Percentiles rank a stretch among this genome's conserved stretches.
These are phyloP conservation scores for Blastobasis adustella DNA, from an alignment of 2,888 invertebrate species.

Conservation along the genomic window DNA sequence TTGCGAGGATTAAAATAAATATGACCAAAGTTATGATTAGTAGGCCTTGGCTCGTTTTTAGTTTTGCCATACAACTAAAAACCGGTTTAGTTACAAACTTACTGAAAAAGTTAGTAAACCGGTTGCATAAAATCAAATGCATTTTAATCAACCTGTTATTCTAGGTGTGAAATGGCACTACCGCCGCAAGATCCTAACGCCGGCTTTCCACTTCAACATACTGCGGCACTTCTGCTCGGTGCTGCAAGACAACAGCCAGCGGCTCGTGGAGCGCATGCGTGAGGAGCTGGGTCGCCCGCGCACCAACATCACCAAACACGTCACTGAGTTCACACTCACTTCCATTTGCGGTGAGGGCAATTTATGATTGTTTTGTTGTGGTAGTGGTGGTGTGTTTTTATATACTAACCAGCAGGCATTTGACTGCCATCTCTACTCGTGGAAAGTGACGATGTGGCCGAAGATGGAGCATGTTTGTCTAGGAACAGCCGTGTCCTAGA, in stretches of 20 bases:
- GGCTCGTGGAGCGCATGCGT: slow-evolving; percentile 41
- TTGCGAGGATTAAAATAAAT: too few relatives aligned
- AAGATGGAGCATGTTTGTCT: background rate
- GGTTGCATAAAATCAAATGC: too few relatives aligned
- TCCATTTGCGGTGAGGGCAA: slow-evolving; percentile 76
- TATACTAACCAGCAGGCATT: too few relatives aligned
- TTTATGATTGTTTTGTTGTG: background rate
- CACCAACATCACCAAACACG: slow-evolving; percentile 69
- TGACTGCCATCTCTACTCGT: background rate
- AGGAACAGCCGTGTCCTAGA: too few relatives aligned
- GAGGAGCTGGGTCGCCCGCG: slow-evolving; percentile 26
- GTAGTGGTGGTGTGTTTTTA: background rate
- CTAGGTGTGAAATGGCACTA: slow-evolving; percentile 75
- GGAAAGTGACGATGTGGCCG: background rate
- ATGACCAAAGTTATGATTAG: too few relatives aligned
- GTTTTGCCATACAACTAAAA: too few relatives aligned
- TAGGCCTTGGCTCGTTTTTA: too few relatives aligned
- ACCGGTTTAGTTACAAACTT: too few relatives aligned
- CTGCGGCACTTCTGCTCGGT: slow-evolving; percentile 54
- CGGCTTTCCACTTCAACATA: slow-evolving; percentile 79
- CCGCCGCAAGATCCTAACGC: slow-evolving; percentile 77
- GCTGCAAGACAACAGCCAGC: slow-evolving; percentile 59
- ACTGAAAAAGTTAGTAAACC: too few relatives aligned
- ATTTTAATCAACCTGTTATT: background rate
- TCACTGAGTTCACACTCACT: slow-evolving; percentile 74